Evolutionary conservation across 2,797 vertebrate species (phyloP).

Genomic region (Luscinia megarhynchos): DNA sequence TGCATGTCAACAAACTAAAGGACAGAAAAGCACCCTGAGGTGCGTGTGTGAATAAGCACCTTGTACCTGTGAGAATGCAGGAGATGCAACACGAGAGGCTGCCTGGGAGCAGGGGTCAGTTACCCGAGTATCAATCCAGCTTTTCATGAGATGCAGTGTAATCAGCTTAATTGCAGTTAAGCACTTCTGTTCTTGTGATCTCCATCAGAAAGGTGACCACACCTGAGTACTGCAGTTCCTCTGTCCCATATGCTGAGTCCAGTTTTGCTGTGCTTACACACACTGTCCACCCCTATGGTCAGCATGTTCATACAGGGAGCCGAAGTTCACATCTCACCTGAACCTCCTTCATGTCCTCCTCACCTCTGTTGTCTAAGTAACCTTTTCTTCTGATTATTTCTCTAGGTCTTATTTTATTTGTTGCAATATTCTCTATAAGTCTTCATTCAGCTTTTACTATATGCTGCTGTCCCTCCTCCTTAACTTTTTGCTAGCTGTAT

Average conservation of each 20-base stretch:
- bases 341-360: background rate
- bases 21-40: background rate
- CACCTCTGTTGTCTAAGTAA: background rate
- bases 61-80: background rate
- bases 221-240: background rate
- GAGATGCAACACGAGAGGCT: background rate
- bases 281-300: background rate
- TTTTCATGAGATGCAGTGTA: background rate
- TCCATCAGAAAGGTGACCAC: background rate
- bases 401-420: background rate
- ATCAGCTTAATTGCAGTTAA: background rate
- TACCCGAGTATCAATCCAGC: background rate
- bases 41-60: background rate
- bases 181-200: background rate
- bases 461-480: background rate
- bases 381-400: background rate
- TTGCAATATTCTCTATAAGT: background rate
- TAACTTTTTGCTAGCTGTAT: background rate
- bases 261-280: background rate
- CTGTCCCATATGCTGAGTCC: fast-evolving
- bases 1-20: background rate
- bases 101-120: background rate
- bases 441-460: background rate
- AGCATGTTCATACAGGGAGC: background rate
- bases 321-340: background rate